Percentiles rank a stretch among this genome's conserved stretches.
Conservation (phyloP, 2,888 invertebrate genomes). For the Clunio marinus region DNA sequence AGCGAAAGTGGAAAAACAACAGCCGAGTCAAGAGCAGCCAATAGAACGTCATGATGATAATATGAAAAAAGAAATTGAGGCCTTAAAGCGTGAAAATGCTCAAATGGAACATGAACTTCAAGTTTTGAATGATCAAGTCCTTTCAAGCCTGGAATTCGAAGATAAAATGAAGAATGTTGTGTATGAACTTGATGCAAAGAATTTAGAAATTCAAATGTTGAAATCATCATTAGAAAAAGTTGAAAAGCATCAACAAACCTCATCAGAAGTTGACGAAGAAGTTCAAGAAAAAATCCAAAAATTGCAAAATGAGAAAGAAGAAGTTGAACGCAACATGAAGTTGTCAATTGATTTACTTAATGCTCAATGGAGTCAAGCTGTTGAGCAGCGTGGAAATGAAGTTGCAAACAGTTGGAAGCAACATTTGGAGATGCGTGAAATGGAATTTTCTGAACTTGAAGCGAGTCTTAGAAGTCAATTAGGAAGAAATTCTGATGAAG, state of each 20-base stretch:
- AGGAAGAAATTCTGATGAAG: conserved; percentile 47
- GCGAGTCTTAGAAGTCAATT: conserved; percentile 52
- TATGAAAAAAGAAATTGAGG: conserved; percentile 39
- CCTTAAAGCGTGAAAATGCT: conserved; percentile 46
- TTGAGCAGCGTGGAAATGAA: conserved; percentile 64
- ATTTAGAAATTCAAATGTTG: conserved; percentile 47
- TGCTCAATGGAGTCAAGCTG: conserved; percentile 54
- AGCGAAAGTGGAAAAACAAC: conserved; percentile 43
- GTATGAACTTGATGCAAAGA: conserved; percentile 48
- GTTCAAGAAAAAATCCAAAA: too few species aligned
- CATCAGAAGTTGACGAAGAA: background rate
- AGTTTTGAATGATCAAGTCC: conserved; percentile 49
- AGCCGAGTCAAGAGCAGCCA: background rate
- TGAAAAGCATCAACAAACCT: background rate
- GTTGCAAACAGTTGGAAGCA: conserved; percentile 68
- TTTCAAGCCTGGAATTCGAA: conserved; percentile 47
- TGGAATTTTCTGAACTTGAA: conserved; percentile 57
- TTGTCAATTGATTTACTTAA: conserved; percentile 44
- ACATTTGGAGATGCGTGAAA: conserved; percentile 61
- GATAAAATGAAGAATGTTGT: conserved; percentile 48
- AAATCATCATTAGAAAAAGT: conserved; percentile 1
- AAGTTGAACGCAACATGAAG: conserved; percentile 40
- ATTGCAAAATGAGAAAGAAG: conserved; percentile 40
- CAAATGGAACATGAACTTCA: conserved; percentile 50
- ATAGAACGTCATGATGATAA: background rate